Base-by-base conservation (phyloP, 1,140 invertebrate genomes). In the Uloborus diversus region DNA sequence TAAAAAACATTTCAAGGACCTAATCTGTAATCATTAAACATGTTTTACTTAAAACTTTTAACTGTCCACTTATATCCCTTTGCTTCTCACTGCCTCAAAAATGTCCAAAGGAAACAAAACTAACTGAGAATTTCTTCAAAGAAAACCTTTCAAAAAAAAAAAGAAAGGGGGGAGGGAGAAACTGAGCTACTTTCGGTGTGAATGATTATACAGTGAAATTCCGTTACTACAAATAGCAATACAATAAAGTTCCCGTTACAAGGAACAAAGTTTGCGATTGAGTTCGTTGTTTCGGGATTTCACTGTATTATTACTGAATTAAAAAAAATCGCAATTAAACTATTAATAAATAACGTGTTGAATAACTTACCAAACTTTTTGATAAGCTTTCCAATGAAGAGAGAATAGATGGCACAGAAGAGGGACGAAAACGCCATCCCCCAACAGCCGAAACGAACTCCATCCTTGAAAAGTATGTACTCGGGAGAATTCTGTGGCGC, bases 361-460 rank as follows among this genome's bases (percentile, higher is more conserved):
- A 7, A 7, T 14, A 9, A 85, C 86, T 86, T 86, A 96, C 95
- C 91, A 85, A 93, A 95, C 85, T 89, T 89, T 83, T 93, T 89
- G 57, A 98, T 95, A 4, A 98, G 89, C 84, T 90, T 93, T 85
- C 97, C 96, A 51, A 98, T 96, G 28, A 93, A 85, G 32, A 94
- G 88, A 0, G 96, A 98, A 86, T 98, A 99, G 83, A 93, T 92
- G 3, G 96, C 93, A 85, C 96, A 98, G 0, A 95, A 96, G 5
- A 98, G 85, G 0, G 96, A 98, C 85, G 98, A 98, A 90, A 98
- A 92, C 0, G 95, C 93, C 96, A 99, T 98, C 59, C 95, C 96
- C 92, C 94, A 96, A 83, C 96, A 98, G 20, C 96, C 96, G 84
- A 98, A 96, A 35, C 96, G 89, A 1, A 98, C 95, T 0, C 96